Conservation (phyloP, 2,797 vertebrate genomes). For the Enoplosus armatus region DNA sequence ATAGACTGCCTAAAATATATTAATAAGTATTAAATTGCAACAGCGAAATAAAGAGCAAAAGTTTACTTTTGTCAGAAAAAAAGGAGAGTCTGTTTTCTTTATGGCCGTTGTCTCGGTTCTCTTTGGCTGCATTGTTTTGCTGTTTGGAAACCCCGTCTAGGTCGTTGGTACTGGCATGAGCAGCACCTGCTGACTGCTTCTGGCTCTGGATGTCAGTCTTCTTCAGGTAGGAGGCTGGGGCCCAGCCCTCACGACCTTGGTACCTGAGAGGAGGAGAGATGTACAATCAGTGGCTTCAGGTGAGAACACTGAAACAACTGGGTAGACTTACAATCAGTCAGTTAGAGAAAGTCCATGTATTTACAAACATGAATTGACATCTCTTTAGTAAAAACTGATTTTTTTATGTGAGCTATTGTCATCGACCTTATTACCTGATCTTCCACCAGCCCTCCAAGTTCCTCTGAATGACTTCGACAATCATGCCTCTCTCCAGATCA, state of each 20-base stretch:
- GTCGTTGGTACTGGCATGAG: constrained; percentile 90
- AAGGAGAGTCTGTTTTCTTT: constrained; percentile 86
- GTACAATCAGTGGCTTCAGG: neutral
- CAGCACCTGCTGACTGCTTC: constrained; percentile 87
- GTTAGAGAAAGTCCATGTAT: too few relatives aligned
- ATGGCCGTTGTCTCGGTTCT: constrained; percentile 84
- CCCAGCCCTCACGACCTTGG: constrained; percentile 97
- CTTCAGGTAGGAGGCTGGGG: constrained; percentile 97
- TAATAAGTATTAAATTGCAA: too few relatives aligned
- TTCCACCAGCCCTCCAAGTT: constrained; percentile 99
- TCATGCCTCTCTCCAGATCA: constrained; percentile 93
- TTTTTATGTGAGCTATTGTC: neutral
- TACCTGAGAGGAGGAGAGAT: constrained; percentile 82
- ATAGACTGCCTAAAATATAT: neutral
- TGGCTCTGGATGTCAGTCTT: constrained; percentile 89
- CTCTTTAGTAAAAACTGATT: neutral
- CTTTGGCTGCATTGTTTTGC: constrained; percentile 70
- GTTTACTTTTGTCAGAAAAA: constrained; percentile 80
- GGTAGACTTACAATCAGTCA: neutral
- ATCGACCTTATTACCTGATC: constrained; percentile 89
- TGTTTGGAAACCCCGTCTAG: constrained; percentile 91
- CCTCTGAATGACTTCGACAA: constrained; percentile 97
- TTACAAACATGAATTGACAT: too few relatives aligned
- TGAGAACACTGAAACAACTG: neutral
- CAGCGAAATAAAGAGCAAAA: neutral